These are phyloP conservation scores for Nematolebias whitei DNA, from an alignment of 2,113 vertebrate genomes.

Conservation along the genomic window DNA sequence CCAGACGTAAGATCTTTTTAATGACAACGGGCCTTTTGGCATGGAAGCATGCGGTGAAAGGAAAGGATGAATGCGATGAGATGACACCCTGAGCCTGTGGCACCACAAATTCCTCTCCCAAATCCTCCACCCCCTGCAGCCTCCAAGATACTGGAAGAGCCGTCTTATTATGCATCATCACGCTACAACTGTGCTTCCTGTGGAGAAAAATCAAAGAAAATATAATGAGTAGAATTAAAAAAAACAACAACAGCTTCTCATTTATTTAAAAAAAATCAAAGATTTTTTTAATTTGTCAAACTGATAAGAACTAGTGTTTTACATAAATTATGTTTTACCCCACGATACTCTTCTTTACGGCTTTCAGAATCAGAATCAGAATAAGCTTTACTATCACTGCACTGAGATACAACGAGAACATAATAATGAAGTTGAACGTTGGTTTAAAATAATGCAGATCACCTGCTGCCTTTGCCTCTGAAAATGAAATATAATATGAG, in stretches of 20 bases:
- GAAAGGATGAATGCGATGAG: conserved; percentile 64
- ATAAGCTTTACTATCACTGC: too few relatives aligned
- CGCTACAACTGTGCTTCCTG: conserved; percentile 78
- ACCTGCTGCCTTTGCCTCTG: too few relatives aligned
- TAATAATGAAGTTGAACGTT: too few relatives aligned
- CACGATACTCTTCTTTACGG: too few relatives aligned
- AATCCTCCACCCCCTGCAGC: conserved; percentile 83
- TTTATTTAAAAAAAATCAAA: neutral
- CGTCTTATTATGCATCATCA: conserved; percentile 81
- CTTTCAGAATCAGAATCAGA: too few relatives aligned
- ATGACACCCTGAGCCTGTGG: conserved; percentile 78
- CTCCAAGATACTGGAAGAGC: conserved; percentile 84
- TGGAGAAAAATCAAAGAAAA: conserved; percentile 5
- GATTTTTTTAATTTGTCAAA: conserved; percentile 1
- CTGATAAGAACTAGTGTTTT: neutral
- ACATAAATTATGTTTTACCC: too few relatives aligned
- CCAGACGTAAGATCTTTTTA: conserved; percentile 84
- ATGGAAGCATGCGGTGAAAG: conserved; percentile 81
- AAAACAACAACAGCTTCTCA: neutral
- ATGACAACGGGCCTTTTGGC: conserved; percentile 74
- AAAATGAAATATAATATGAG: too few relatives aligned
- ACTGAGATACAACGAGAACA: too few relatives aligned
- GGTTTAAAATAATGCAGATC: too few relatives aligned
- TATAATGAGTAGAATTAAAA: neutral
- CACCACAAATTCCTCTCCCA: conserved; percentile 83